These are phyloP conservation scores for Sinonovacula constricta DNA, from an alignment of 1,140 invertebrate genomes.

Conservation along the genomic window DNA sequence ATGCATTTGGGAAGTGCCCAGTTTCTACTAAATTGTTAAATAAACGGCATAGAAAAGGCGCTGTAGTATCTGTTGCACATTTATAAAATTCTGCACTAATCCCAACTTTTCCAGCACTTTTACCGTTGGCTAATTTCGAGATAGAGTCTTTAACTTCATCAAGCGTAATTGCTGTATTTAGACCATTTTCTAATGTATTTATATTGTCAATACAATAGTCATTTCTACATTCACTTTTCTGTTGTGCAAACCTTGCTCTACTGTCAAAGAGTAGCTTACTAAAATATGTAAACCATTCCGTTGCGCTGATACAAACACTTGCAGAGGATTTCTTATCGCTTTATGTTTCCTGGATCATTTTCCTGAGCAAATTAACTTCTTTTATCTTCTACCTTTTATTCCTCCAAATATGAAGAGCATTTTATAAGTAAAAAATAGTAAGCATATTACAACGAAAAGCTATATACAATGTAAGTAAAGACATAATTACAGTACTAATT, in stretches of 20 bases:
- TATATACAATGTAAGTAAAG: too few relatives aligned
- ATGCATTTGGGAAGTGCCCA: constrained; percentile 13
- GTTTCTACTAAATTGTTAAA: constrained; percentile 6
- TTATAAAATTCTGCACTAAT: too few relatives aligned
- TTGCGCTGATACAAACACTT: not conserved
- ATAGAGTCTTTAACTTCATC: too few relatives aligned
- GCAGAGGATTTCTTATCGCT: not conserved
- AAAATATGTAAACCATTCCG: constrained; percentile 10
- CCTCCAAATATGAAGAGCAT: not conserved
- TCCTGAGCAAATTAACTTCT: not conserved
- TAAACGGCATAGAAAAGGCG: not conserved
- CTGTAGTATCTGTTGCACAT: too few relatives aligned
- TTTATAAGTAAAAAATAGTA: too few relatives aligned
- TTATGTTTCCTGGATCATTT: not conserved
- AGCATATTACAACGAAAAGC: too few relatives aligned
- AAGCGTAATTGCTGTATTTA: not conserved
- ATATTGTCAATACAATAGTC: not conserved
- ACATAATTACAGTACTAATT: too few relatives aligned
- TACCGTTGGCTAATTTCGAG: not conserved
- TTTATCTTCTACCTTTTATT: not conserved
- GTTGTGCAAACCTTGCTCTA: not conserved
- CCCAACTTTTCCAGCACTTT: not conserved
- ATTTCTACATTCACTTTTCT: not conserved
- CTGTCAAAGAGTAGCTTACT: too few relatives aligned
- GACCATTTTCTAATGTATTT: not conserved